Evolutionary conservation across 2,113 vertebrate species (phyloP).

Genomic region (Ammodytes marinus): DNA sequence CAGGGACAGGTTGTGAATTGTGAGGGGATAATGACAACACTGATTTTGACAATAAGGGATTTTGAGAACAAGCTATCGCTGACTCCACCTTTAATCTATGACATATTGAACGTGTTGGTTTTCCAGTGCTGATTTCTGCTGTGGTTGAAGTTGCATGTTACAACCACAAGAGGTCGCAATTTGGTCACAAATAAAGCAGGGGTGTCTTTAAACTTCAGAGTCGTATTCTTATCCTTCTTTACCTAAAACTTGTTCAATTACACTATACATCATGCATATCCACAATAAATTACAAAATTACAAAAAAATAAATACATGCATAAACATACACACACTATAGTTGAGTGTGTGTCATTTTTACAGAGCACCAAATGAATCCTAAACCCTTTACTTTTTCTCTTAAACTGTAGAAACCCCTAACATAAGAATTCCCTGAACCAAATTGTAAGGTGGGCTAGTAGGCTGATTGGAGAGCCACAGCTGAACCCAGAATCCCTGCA

Average conservation of each 20-base stretch:
- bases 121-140: background rate
- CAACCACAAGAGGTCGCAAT: conserved; percentile 73
- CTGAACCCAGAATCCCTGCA: no score
- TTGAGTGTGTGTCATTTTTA: background rate
- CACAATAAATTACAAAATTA: background rate
- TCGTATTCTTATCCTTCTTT: background rate
- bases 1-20: no score
- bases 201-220: background rate
- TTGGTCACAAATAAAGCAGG: conserved; percentile 49
- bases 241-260: background rate
- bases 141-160: conserved; percentile 14
- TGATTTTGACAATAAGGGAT: no score
- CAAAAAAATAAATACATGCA: background rate
- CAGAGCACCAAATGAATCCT: background rate
- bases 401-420: no score
- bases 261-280: background rate
- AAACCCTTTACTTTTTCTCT: background rate
- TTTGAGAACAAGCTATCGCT: no score
- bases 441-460: no score
- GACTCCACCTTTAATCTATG: no score
- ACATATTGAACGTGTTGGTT: background rate
- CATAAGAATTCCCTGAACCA: no score
- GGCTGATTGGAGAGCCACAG: no score
- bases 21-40: no score
- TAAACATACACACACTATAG: background rate